Evolutionary conservation across 2,888 invertebrate genomes (phyloP), one percentile per base, ranked within the genome.

Genomic region (Microctonus brassicae): DNA sequence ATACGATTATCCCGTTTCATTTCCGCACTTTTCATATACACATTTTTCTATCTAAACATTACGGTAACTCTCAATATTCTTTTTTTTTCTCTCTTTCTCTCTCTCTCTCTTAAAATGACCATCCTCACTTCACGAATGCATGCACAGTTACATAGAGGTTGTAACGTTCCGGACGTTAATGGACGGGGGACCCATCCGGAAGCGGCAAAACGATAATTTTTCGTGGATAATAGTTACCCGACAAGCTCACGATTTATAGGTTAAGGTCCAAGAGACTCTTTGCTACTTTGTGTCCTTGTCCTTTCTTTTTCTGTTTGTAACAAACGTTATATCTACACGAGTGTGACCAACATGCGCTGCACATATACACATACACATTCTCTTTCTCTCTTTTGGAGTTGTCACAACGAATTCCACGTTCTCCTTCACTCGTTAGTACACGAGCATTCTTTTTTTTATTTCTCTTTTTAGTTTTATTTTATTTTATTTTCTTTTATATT

Each of bases 181-280:
- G 74, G 76, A 77, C 72, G 73, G 58, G 47, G 52, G 64, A 68
- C 58, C 47, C 34, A 42, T 68, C 72, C 73, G 76, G 76, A 78
- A 80, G 76, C 75, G 74, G 76, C 78, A 70, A 72, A 73, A 75
- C 78, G 78, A 80, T 79, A 72, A 82, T 79, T 80, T 81, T 80
- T 78, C 72, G 67, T 52, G 75, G 73, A 77, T 81, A 80, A 81
- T 78, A 78, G 78, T 73, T 75, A 60, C 63, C 70, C 65, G 75
- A 73, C 73, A 75, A 71, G 71, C 73, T 66, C 60, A 57, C 62
- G 73, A 82, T 81, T 81, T 82, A 81, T 81, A 75, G 77, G 73
- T 65, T 58, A 64, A 76, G 69, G 70, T 55, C 71, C 70, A 65
- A 42, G 71, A 69, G 73, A 63, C 52, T 60, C 36, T 60, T 68